These are phyloP conservation scores for Bufo gargarizans DNA, from an alignment of 2,113 vertebrate genomes.

Conservation along the genomic window DNA sequence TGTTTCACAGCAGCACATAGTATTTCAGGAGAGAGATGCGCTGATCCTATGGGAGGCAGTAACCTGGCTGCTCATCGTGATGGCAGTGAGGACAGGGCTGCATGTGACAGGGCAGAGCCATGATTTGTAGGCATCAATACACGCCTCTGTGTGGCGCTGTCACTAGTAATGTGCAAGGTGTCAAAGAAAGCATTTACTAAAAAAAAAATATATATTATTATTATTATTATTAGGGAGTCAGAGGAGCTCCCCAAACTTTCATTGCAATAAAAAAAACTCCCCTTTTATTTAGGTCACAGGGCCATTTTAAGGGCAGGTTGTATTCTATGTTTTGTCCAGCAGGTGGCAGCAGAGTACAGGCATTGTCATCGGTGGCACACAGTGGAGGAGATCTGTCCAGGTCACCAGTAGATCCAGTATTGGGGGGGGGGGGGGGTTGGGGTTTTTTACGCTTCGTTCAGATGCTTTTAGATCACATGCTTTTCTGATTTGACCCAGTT, in stretches of 20 bases:
- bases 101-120: background rate
- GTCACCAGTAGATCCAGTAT: background rate
- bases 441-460: background rate
- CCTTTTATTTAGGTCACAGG: background rate
- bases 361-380: background rate
- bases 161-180: too few species aligned
- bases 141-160: too few species aligned
- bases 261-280: background rate
- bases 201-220: too few species aligned
- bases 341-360: conserved; percentile 6
- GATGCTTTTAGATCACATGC: background rate
- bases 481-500: background rate
- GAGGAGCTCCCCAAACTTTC: background rate
- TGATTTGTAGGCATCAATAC: too few species aligned
- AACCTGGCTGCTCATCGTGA: background rate
- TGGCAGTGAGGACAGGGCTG: background rate
- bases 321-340: background rate
- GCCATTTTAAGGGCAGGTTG: background rate
- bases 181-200: too few species aligned
- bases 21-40: background rate
- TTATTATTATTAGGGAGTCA: background rate
- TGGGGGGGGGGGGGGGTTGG: background rate
- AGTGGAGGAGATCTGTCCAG: background rate
- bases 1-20: background rate
- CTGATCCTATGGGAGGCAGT: background rate